Conservation (phyloP, 2,797 vertebrate species). For the Garrulus glandarius region DNA sequence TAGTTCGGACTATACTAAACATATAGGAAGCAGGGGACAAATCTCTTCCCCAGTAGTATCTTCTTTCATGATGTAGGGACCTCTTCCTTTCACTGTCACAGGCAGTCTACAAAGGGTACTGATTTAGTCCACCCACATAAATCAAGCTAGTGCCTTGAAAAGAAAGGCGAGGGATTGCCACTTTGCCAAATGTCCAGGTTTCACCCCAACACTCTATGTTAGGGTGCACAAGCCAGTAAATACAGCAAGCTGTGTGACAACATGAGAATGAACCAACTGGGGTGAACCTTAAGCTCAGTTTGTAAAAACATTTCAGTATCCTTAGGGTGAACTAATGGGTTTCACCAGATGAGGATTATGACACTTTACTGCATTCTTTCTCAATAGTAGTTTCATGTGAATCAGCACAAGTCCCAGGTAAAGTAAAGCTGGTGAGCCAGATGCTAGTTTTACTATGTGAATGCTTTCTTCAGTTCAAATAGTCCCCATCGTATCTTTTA, state of each 20-base stretch:
- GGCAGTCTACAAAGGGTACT: neutral
- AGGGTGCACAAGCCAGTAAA: neutral
- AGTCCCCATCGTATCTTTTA: neutral
- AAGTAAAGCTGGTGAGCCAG: neutral
- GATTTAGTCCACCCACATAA: neutral
- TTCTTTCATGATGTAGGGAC: neutral
- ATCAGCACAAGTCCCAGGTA: neutral
- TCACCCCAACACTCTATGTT: neutral
- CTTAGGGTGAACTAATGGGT: neutral
- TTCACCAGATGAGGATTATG: neutral
- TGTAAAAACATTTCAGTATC: slow-evolving; percentile 1
- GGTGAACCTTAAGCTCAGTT: neutral
- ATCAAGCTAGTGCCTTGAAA: neutral
- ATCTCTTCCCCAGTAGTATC: neutral
- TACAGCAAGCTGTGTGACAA: neutral
- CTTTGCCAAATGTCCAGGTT: neutral
- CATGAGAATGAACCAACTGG: neutral
- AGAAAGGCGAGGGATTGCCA: neutral
- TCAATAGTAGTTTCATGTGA: slow-evolving; percentile 2
- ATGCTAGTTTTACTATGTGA: neutral
- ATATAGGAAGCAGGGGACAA: neutral
- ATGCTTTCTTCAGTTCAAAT: neutral
- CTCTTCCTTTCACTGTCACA: neutral
- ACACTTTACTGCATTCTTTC: neutral
- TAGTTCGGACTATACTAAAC: neutral